A percentile compares a stretch with the other conserved stretches of the same genome.
Conservation (phyloP, 2,797 vertebrate genomes). For the Syncerus caffer region DNA sequence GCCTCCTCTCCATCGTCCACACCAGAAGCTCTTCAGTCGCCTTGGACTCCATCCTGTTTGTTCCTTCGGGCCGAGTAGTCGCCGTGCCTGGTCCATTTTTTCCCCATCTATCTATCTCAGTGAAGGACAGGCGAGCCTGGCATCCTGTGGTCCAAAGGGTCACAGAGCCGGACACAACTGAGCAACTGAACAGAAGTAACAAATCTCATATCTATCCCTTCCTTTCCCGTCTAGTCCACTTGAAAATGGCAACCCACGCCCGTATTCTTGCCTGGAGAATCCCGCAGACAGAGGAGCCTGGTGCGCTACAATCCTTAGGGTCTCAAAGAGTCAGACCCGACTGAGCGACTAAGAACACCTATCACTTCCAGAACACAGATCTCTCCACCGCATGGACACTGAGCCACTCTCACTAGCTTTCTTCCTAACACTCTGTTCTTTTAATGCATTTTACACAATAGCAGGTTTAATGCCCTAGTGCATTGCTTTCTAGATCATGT, state of each 20-base stretch:
- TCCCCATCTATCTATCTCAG: background rate
- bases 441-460: background rate
- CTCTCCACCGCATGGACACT: background rate
- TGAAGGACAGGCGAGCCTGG: background rate
- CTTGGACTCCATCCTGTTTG: too few species aligned
- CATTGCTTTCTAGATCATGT: background rate
- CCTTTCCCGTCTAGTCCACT: background rate
- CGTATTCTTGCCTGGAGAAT: background rate
- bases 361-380: background rate
- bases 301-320: background rate
- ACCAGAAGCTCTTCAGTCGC: background rate
- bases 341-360: background rate
- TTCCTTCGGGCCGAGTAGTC: too few species aligned
- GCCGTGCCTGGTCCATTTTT: accelerated
- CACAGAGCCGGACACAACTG: background rate
- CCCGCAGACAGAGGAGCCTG: background rate
- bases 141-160: background rate
- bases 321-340: background rate
- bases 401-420: background rate
- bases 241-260: background rate
- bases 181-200: background rate
- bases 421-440: background rate
- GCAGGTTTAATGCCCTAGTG: background rate
- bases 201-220: accelerated
- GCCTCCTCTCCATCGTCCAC: background rate